These are phyloP conservation scores for Scytalopus superciliaris DNA, from an alignment of 2,113 vertebrate species.

Conservation along the genomic window DNA sequence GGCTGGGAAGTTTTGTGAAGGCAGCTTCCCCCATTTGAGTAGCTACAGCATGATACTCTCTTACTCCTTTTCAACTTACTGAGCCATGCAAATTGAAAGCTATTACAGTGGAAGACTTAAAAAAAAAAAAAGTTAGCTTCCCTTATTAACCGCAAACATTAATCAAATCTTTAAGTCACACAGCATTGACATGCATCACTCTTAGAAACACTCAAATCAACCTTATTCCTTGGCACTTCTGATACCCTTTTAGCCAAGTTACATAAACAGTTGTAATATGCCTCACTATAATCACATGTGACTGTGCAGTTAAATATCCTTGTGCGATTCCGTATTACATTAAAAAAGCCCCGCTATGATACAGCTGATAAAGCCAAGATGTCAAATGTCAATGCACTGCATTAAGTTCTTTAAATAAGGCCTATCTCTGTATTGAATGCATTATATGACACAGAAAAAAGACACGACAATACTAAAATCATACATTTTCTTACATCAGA, in stretches of 20 bases:
- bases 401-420: neutral
- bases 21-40: neutral
- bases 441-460: neutral
- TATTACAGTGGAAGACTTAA: neutral
- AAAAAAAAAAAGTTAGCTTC: neutral
- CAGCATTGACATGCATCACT: neutral
- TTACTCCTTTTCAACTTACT: neutral
- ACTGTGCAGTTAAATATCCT: neutral
- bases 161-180: neutral
- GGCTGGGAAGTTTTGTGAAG: neutral
- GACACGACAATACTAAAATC: neutral
- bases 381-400: neutral
- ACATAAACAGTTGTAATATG: neutral
- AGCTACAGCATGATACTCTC: neutral
- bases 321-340: neutral
- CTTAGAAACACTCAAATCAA: neutral
- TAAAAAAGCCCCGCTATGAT: neutral
- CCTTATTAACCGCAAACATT: neutral
- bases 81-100: neutral
- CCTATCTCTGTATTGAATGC: neutral
- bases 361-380: neutral
- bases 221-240: neutral
- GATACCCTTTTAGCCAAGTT: neutral
- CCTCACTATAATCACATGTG: fast-evolving
- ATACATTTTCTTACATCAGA: neutral